Evolutionary conservation across 2,797 vertebrate species (phyloP).

Genomic region (Poeciliopsis gracilis): DNA sequence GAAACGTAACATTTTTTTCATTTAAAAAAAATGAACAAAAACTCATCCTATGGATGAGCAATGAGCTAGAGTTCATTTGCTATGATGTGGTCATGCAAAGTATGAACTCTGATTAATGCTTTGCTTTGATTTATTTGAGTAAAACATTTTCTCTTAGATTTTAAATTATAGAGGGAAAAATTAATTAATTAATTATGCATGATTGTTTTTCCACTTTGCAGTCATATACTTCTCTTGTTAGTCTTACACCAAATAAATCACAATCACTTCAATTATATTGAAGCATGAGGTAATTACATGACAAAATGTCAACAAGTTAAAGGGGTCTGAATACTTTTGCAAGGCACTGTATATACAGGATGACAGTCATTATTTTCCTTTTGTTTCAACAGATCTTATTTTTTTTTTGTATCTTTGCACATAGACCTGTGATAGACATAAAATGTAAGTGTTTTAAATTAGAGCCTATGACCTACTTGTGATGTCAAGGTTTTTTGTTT

Average conservation of each 20-base stretch:
- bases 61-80: background rate
- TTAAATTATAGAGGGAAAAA: background rate
- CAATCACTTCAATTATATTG: background rate
- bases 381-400: conserved; percentile 28
- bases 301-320: conserved; percentile 1
- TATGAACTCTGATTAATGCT: too few species aligned
- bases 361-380: conserved; percentile 18
- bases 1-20: background rate
- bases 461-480: conserved; percentile 70
- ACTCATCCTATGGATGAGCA: background rate
- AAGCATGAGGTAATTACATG: background rate
- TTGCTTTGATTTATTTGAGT: background rate
- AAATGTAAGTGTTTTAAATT: conserved; percentile 44
- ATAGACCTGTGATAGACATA: conserved; percentile 21
- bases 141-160: background rate
- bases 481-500: conserved; percentile 59
- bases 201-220: background rate
- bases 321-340: background rate
- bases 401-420: conserved; percentile 21
- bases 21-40: background rate
- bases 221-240: background rate
- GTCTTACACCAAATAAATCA: background rate
- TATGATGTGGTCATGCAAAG: background rate
- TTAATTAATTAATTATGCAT: background rate
- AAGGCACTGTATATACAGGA: conserved; percentile 17